Percentiles rank a stretch among this genome's conserved stretches.
Evolutionary conservation across 2,797 vertebrate genomes (phyloP).

Genomic region (Balearica regulorum): DNA sequence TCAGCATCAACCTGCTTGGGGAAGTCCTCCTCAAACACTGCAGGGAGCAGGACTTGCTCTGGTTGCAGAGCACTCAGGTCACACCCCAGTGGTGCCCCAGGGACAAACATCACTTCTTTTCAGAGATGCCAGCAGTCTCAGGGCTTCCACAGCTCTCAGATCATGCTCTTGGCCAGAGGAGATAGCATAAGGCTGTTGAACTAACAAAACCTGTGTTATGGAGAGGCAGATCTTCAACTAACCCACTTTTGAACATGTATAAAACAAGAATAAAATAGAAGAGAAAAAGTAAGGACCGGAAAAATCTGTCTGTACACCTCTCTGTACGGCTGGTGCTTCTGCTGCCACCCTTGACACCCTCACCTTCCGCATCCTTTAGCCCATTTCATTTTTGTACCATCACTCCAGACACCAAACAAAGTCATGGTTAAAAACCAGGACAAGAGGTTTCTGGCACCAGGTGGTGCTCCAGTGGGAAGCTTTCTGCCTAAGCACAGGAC

Average conservation of each 20-base stretch:
- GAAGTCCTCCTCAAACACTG: not conserved
- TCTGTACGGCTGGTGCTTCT: fast-evolving
- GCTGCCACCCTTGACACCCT: not conserved
- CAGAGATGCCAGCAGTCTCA: not conserved
- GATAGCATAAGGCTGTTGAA: not conserved
- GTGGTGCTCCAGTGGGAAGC: not conserved
- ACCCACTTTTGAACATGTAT: not conserved
- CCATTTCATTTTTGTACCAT: not conserved
- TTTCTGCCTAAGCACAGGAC: not conserved
- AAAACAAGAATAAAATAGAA: not conserved
- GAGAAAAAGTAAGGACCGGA: not conserved
- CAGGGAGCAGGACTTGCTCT: not conserved
- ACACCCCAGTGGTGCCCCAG: not conserved
- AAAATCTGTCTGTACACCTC: not conserved
- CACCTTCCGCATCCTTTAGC: not conserved
- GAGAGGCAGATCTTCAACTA: not conserved
- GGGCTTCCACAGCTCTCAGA: not conserved
- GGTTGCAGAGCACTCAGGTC: not conserved
- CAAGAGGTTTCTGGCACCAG: not conserved
- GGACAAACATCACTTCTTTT: not conserved
- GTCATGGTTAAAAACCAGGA: not conserved
- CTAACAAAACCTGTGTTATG: not conserved
- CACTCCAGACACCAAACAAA: not conserved
- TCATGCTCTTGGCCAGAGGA: not conserved
- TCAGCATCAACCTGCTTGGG: not conserved